Evolutionary conservation across 2,888 invertebrate genomes (phyloP), one percentile per base, ranked within the genome.

Genomic region (Rhimphoctona megacephalus): DNA sequence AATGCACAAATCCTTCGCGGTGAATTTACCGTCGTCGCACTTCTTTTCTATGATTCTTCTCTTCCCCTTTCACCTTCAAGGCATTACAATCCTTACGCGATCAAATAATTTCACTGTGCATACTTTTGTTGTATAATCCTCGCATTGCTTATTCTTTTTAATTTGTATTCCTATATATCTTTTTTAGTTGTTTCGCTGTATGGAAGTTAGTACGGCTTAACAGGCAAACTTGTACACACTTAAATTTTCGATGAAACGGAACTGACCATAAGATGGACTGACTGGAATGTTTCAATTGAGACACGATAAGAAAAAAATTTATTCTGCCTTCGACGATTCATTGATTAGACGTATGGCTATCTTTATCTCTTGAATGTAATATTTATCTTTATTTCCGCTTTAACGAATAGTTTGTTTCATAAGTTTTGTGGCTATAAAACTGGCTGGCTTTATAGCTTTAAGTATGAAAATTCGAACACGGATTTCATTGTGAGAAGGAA

Each of bases 1-100:
- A 87, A 86, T 82, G 70, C 77, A 73, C 73, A 70, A 85, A 87
- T 89, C 72, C 81, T 85, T 76, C 80, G 76, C 61, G 83, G 83
- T 80, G 66, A 64, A 76, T 77, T 78, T 79, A 61, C 79, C 72
- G 67, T 81, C 78, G 80, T 73, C 78, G 83, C 57, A 73, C 73
- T 66, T 64, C 74, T 77, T 81, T 67, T 49, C 8, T 64, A 73
- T 67, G 76, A 19, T 64, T 70, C 52, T 39, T 30, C 69, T 69
- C 70, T 72, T 87, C 76, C 76, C 85, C 70, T 66, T 82, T 85
- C 67, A 43, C 81, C 36, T 54, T 57, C 52, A 52, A 30, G 25
- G 14, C 70, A 81, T 19, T 81, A 81, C 76, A 76, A 85, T 80
- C 64, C 80, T 88, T 82, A 85, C 80, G 80, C 80, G 76, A 84